phyloP scores from a whole-genome alignment of 1,140 invertebrate species.

The Drosophila pseudoananassae region DNA sequence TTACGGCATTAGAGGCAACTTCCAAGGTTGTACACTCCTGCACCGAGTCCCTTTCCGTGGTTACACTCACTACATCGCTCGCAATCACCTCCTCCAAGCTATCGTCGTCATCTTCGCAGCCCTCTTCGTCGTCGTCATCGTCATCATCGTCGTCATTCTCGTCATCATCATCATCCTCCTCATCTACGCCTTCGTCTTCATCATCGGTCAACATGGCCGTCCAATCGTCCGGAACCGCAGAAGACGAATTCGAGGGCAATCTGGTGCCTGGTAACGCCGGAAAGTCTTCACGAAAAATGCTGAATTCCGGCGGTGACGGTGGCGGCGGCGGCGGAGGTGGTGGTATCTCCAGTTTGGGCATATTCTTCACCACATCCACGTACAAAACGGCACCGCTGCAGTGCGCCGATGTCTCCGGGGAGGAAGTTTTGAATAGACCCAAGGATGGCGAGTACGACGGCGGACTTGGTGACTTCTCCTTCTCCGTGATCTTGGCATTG shows the following conservation, averaged over 20 bases:
- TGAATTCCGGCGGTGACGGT: conserved; percentile 38
- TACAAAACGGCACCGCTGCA: conserved; percentile 27
- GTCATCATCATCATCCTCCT: not conserved
- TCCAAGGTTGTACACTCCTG: not conserved
- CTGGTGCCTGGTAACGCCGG: conserved; percentile 55
- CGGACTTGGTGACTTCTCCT: conserved; percentile 20
- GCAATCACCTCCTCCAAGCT: not conserved
- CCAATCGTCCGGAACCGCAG: conserved; percentile 52
- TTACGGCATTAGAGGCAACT: not conserved
- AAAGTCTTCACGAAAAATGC: conserved; percentile 61
- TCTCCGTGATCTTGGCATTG: conserved; percentile 32
- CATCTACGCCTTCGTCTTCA: not conserved
- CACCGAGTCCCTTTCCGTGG: not conserved
- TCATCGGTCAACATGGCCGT: conserved; percentile 42
- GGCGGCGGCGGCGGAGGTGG: conserved; percentile 1
- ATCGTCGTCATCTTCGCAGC: not conserved
- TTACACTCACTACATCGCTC: not conserved
- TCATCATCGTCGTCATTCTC: not conserved
- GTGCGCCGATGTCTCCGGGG: conserved; percentile 6
- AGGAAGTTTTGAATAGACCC: not conserved
- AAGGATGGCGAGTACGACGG: conserved; percentile 20
- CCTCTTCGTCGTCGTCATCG: not conserved
- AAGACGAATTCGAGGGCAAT: not conserved
- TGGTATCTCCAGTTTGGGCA: conserved; percentile 18
- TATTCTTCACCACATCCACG: conserved; percentile 70